Percentiles rank a stretch among this genome's conserved stretches.
Conservation (phyloP, 2,888 invertebrate species). For the Bombylius major region DNA sequence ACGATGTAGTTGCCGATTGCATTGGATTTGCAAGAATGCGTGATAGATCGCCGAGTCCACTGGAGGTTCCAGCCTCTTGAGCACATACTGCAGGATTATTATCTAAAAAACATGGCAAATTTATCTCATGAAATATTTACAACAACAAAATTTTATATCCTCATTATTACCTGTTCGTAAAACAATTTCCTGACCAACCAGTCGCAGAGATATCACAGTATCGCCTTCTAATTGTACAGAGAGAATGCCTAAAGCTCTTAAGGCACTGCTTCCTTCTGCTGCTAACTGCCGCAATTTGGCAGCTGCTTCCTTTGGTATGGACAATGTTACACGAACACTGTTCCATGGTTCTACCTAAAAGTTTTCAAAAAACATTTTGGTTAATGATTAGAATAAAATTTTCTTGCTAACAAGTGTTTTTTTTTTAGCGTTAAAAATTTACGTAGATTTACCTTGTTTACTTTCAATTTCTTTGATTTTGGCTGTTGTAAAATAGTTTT, state of each 20-base stretch:
- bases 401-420: background rate
- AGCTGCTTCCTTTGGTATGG: conserved; percentile 93
- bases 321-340: conserved; percentile 93
- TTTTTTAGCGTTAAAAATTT: background rate
- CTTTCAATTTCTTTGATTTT: conserved; percentile 45
- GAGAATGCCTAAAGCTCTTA: conserved; percentile 84
- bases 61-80: conserved; percentile 26
- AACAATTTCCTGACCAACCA: conserved; percentile 61
- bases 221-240: conserved; percentile 90
- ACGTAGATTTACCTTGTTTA: conserved; percentile 41
- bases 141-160: background rate
- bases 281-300: conserved; percentile 81
- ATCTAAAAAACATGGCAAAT: conserved; percentile 10
- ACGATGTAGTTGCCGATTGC: conserved; percentile 11
- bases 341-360: conserved; percentile 90
- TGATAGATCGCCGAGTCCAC: conserved; percentile 21
- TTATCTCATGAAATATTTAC: background rate
- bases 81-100: conserved; percentile 24
- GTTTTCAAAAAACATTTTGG: background rate
- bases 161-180: conserved; percentile 39
- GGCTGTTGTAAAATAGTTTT: conserved; percentile 54
- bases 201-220: conserved; percentile 58
- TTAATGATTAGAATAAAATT: background rate
- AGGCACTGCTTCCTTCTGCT: conserved; percentile 75
- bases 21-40: conserved; percentile 18